Evolutionary conservation across 2,113 vertebrate genomes (phyloP).

Genomic region (Panthera tigris): DNA sequence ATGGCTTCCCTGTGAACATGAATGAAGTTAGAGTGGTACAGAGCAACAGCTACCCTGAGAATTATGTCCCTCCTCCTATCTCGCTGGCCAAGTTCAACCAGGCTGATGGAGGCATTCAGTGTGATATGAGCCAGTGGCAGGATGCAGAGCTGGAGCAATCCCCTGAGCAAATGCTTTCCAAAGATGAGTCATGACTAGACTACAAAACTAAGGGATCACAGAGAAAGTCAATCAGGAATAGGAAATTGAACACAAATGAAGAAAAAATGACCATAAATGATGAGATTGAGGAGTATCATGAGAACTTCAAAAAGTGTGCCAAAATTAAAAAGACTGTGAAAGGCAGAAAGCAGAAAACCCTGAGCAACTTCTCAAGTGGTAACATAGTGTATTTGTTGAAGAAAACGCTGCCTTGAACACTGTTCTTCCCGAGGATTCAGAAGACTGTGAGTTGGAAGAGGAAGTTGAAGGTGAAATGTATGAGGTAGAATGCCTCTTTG

Average conservation of each 20-base stretch:
- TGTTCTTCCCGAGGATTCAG: not conserved
- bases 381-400: constrained; percentile 1
- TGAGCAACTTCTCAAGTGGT: not conserved
- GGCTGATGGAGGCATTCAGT: not conserved
- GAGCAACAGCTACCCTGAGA: constrained; percentile 55
- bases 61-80: not conserved
- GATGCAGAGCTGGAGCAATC: not conserved
- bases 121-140: not conserved
- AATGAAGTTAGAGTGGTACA: not conserved
- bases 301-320: not conserved
- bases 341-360: constrained; percentile 11
- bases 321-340: constrained; percentile 65
- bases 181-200: constrained; percentile 73
- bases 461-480: constrained; percentile 24
- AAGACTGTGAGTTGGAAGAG: not conserved
- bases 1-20: not conserved
- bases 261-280: constrained; percentile 24
- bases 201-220: constrained; percentile 64
- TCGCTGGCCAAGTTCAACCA: not conserved
- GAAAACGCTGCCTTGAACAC: not conserved
- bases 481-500: constrained; percentile 68
- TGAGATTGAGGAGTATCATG: not conserved
- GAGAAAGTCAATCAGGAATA: constrained; percentile 68
- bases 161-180: constrained; percentile 52
- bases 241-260: constrained; percentile 75